Percentiles rank a stretch among this genome's conserved stretches.
phyloP scores from a whole-genome alignment of 2,888 invertebrate species.

The Corythucha ciliata region DNA sequence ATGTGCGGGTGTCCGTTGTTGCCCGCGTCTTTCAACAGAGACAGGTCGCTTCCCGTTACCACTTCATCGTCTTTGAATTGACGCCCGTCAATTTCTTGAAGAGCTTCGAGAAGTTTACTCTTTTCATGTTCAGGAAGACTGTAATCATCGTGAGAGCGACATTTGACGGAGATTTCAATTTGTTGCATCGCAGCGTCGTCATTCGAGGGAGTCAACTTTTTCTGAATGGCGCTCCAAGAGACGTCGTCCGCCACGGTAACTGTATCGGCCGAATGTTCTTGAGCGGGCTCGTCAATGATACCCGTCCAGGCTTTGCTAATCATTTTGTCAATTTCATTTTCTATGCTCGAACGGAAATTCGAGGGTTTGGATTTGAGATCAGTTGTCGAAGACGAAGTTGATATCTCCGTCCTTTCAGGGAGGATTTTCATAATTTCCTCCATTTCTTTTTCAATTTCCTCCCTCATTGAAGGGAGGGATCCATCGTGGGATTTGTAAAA shows the following conservation, averaged over 20 bases:
- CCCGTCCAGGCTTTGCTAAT: constrained; percentile 20
- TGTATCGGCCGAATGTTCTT: neutral
- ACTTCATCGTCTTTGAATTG: too few species aligned
- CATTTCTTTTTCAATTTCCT: too few species aligned
- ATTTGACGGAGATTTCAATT: constrained; percentile 1
- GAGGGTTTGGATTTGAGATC: too few species aligned
- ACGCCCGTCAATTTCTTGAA: constrained; percentile 32
- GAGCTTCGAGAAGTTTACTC: constrained; percentile 27
- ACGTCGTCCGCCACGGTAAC: constrained; percentile 9
- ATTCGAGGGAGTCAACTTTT: constrained; percentile 4
- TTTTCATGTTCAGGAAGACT: constrained; percentile 29
- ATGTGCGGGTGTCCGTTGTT: too few species aligned
- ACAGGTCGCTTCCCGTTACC: too few species aligned
- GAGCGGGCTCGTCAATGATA: constrained; percentile 5
- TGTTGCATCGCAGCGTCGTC: constrained; percentile 11
- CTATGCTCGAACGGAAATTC: neutral
- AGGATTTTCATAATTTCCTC: too few species aligned
- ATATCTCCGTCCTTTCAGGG: too few species aligned
- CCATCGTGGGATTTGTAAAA: too few species aligned
- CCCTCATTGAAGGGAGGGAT: too few species aligned
- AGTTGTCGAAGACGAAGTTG: too few species aligned
- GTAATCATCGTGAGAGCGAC: constrained; percentile 15
- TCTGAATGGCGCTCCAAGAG: constrained; percentile 22
- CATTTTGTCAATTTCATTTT: constrained; percentile 21
- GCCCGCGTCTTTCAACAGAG: too few species aligned